phyloP scores from a whole-genome alignment of 1,140 invertebrate genomes.

The Hylaeus anthracinus region DNA sequence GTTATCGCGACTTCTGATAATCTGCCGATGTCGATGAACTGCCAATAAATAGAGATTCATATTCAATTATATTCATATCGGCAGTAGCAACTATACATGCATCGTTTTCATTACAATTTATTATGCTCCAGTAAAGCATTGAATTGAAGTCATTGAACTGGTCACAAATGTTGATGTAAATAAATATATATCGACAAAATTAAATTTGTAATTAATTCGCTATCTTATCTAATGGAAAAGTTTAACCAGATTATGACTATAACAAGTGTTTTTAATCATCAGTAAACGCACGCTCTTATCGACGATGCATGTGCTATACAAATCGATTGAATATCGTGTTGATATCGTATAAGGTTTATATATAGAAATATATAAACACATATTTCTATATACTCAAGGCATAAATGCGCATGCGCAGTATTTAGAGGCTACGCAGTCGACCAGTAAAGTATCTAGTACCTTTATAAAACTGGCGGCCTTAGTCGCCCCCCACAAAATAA shows the following conservation, averaged over 20 bases:
- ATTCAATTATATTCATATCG: background rate
- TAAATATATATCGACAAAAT: background rate
- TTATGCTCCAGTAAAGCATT: no score
- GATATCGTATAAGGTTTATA: no score
- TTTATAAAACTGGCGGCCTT: no score
- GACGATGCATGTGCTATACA: no score
- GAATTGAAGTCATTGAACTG: background rate
- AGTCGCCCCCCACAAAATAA: no score
- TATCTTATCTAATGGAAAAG: slow-evolving; percentile 28
- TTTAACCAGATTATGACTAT: background rate
- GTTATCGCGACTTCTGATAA: background rate
- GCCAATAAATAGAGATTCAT: background rate
- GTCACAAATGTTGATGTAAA: background rate
- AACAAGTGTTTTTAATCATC: background rate
- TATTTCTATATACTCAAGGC: no score
- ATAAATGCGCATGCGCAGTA: no score
- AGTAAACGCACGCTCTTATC: no score
- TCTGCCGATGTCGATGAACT: background rate
- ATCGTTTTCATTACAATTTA: background rate
- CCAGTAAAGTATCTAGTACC: no score
- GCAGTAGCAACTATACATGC: background rate
- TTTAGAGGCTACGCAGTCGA: no score
- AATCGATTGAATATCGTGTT: no score
- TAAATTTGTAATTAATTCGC: background rate
- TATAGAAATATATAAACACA: no score